Evolutionary conservation across 1,140 invertebrate genomes (phyloP).

Genomic region (Drosophila subobscura): DNA sequence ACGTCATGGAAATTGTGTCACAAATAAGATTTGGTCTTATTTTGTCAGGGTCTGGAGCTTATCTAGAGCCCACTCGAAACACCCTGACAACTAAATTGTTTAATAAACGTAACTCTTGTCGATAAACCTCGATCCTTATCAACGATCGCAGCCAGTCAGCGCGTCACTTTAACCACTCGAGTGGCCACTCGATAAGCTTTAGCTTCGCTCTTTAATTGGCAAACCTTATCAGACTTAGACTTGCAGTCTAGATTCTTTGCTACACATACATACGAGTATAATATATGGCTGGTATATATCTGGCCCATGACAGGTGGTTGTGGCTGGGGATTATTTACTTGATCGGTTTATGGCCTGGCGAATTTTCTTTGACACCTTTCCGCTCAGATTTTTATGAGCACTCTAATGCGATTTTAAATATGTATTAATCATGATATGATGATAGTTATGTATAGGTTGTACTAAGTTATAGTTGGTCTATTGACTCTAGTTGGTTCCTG

Average conservation of each 20-base stretch:
- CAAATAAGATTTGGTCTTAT: slow-evolving; percentile 47
- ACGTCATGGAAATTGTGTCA: slow-evolving; percentile 38
- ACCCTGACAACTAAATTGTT: slow-evolving; percentile 62
- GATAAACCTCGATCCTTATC: slow-evolving; percentile 49
- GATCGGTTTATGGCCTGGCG: slow-evolving; percentile 52
- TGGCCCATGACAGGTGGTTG: not conserved
- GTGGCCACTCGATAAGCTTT: slow-evolving; percentile 42
- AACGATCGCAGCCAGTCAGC: slow-evolving; percentile 31
- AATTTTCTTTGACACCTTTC: slow-evolving; percentile 36
- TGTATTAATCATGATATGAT: slow-evolving; percentile 28
- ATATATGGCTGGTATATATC: slow-evolving; percentile 2
- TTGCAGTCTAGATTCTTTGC: slow-evolving; percentile 12
- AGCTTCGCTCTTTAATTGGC: slow-evolving; percentile 35
- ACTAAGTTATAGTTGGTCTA: slow-evolving; percentile 6
- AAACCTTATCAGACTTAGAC: slow-evolving; percentile 25
- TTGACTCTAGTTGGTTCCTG: not conserved
- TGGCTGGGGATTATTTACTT: slow-evolving; percentile 5
- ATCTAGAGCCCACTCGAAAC: slow-evolving; percentile 33
- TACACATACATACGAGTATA: too few relatives aligned
- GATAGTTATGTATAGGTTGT: slow-evolving; percentile 22
- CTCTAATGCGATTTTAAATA: slow-evolving; percentile 52
- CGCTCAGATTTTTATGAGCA: slow-evolving; percentile 46
- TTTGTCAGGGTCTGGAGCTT: slow-evolving; percentile 35
- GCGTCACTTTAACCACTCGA: slow-evolving; percentile 52
- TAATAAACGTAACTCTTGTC: slow-evolving; percentile 58